These are phyloP conservation scores for Frieseomelitta varia DNA, from an alignment of 1,140 invertebrate species.

Conservation along the genomic window DNA sequence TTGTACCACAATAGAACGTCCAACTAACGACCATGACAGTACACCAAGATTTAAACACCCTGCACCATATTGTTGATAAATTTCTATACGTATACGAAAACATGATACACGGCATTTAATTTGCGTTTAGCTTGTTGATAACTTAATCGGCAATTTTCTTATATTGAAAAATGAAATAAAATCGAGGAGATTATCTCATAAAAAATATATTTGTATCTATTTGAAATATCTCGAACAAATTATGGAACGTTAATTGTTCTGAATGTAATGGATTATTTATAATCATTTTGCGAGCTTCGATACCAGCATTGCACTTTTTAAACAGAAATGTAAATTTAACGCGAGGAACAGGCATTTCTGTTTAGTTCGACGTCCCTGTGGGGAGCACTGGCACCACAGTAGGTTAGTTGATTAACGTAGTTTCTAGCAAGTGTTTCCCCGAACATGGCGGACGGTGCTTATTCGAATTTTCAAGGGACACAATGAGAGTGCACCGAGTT, in stretches of 20 bases:
- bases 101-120: neutral
- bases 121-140: neutral
- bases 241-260: neutral
- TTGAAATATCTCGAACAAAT: neutral
- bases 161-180: too few relatives aligned
- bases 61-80: neutral
- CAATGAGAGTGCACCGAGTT: conserved; percentile 70
- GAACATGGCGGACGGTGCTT: conserved; percentile 72
- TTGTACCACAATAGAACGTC: conserved; percentile 47
- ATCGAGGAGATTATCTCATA: neutral
- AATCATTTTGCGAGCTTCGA: too few relatives aligned
- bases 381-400: conserved; percentile 45
- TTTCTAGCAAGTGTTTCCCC: conserved; percentile 72
- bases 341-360: neutral
- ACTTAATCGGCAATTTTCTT: neutral
- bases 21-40: conserved; percentile 50
- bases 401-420: conserved; percentile 58
- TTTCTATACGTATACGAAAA: neutral
- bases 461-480: conserved; percentile 71
- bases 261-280: neutral
- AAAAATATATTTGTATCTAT: neutral
- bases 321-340: neutral
- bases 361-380: conserved; percentile 45
- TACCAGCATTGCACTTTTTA: neutral
- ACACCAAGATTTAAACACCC: conserved; percentile 26